A percentile compares a stretch with the other conserved stretches of the same genome.
These are phyloP conservation scores for Brachypodius melanocephalos DNA, from an alignment of 2,113 vertebrate genomes.

Conservation along the genomic window DNA sequence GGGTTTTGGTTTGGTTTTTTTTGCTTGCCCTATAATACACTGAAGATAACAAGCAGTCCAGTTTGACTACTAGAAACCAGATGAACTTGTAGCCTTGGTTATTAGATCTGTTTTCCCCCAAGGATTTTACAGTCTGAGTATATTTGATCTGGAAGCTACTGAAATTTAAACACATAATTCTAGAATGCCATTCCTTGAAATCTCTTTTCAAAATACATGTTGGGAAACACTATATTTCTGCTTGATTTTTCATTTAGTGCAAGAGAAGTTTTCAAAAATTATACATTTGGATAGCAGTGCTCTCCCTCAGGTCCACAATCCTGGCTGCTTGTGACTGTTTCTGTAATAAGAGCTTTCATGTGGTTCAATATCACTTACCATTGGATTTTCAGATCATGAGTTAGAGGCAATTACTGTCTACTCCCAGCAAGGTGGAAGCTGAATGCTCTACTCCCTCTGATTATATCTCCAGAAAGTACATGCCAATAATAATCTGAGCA, in stretches of 20 bases:
- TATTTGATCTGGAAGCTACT: not conserved
- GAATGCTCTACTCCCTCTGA: not conserved
- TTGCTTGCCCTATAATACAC: not conserved
- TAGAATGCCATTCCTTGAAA: not conserved
- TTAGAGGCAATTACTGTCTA: conserved; percentile 8
- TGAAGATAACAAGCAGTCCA: not conserved
- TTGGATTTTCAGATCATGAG: not conserved
- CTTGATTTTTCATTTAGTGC: not conserved
- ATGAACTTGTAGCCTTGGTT: not conserved
- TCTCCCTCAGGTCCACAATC: not conserved
- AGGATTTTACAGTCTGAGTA: not conserved
- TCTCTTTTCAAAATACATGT: not conserved
- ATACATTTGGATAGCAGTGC: not conserved
- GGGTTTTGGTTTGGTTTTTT: no score
- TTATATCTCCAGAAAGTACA: not conserved
- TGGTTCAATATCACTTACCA: conserved; percentile 29
- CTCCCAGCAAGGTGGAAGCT: not conserved
- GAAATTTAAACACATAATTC: not conserved
- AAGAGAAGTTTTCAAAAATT: not conserved
- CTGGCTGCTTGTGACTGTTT: not conserved
- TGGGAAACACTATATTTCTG: not conserved
- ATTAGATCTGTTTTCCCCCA: not conserved
- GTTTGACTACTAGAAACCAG: not conserved
- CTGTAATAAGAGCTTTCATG: not conserved
- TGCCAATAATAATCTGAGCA: not conserved